phyloP scores from a whole-genome alignment of 2,888 invertebrate genomes.

The Cinara cedri region DNA sequence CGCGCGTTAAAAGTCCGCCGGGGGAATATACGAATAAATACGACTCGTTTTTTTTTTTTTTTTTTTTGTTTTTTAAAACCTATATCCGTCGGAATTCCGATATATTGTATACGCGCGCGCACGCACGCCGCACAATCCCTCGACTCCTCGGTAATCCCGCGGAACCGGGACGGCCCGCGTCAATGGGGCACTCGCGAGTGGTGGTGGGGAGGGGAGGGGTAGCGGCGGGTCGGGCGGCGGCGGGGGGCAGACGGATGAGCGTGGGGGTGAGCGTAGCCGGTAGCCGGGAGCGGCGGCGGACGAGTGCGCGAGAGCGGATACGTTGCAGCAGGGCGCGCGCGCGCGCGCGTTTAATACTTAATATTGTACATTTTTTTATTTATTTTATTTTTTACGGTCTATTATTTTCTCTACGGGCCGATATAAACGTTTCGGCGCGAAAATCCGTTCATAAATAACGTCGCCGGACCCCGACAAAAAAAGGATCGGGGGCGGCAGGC shows the following conservation, averaged over 20 bases:
- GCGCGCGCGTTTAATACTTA: constrained; percentile 47
- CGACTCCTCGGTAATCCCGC: constrained; percentile 23
- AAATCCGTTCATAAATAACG: constrained; percentile 47
- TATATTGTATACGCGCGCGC: constrained; percentile 9
- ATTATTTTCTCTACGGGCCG: constrained; percentile 52
- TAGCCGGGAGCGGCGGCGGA: no score
- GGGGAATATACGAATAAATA: constrained; percentile 12
- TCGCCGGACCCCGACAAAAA: no score
- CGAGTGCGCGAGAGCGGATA: no score
- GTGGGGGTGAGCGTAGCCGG: no score
- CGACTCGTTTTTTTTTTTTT: constrained; percentile 38
- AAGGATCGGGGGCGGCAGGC: no score
- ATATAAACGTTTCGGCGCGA: constrained; percentile 47
- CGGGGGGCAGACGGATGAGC: no score
- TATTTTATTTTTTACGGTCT: constrained; percentile 42
- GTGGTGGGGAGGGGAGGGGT: no score
- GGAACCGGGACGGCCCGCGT: no score
- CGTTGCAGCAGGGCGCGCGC: no score
- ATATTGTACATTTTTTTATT: constrained; percentile 18
- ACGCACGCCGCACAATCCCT: background rate
- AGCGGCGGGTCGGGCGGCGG: no score
- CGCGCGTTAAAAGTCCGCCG: constrained; percentile 48
- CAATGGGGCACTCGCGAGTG: no score
- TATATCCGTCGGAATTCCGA: constrained; percentile 30
- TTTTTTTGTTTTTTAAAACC: no score